A percentile compares a stretch with the other conserved stretches of the same genome.
These are phyloP conservation scores for Echinarachnius parma DNA, from an alignment of 53 echinoderm and acorn worm species.

Conservation along the genomic window DNA sequence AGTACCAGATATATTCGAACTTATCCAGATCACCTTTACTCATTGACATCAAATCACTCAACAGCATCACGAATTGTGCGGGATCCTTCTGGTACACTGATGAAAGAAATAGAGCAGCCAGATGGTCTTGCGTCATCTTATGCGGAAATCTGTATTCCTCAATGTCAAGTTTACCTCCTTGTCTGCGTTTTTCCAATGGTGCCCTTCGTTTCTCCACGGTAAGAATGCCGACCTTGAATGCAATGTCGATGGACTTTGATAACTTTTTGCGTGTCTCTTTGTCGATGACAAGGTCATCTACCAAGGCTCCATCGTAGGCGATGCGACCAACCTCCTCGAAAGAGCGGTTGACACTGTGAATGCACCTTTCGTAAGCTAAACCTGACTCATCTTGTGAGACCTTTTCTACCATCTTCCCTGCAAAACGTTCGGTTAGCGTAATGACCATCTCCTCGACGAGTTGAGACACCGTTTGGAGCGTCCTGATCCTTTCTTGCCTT, in stretches of 20 bases:
- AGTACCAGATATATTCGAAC: slow-evolving; percentile 16
- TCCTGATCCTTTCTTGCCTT: slow-evolving; percentile 1
- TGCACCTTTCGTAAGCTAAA: not conserved
- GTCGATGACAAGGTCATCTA: slow-evolving; percentile 1
- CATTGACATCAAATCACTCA: not conserved
- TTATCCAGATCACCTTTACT: not conserved
- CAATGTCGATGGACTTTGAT: not conserved
- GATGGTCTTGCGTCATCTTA: slow-evolving; percentile 7
- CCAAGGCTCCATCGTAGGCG: slow-evolving; percentile 1
- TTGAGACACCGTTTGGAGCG: slow-evolving; percentile 10
- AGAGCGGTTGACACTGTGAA: not conserved
- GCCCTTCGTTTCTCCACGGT: slow-evolving; percentile 10
- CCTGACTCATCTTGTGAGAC: no score
- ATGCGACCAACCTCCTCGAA: slow-evolving; percentile 2
- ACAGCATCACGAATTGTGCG: not conserved
- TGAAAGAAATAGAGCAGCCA: not conserved
- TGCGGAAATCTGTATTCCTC: slow-evolving; percentile 8
- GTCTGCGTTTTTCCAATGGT: not conserved
- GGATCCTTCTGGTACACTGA: not conserved
- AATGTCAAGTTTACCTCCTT: not conserved
- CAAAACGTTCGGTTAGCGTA: not conserved
- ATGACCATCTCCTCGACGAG: slow-evolving; percentile 2
- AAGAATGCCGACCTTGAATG: slow-evolving; percentile 1
- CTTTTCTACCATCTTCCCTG: not conserved
- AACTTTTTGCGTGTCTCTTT: not conserved